Conservation (phyloP, 2,113 vertebrate genomes). For the Glaucidium brasilianum region DNA sequence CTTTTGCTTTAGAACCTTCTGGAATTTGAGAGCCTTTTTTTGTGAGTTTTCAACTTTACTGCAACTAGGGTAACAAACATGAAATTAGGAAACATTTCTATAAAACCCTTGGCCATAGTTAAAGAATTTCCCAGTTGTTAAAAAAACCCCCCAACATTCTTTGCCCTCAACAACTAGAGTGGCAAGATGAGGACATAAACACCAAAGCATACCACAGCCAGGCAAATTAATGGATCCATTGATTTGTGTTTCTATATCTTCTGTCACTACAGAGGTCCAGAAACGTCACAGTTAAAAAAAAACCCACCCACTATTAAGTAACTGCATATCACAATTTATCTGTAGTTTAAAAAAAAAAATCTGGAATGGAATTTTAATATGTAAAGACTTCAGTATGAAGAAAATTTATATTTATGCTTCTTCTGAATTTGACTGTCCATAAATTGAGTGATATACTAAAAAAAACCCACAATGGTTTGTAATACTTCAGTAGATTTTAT, state of each 20-base stretch:
- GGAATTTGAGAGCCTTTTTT: not conserved
- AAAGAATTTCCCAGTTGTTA: not conserved
- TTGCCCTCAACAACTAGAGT: not conserved
- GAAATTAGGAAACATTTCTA: not conserved
- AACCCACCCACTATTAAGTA: not conserved
- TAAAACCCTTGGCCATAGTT: not conserved
- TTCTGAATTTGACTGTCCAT: not conserved
- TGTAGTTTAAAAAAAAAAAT: not conserved
- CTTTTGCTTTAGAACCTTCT: not conserved
- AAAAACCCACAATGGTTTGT: not conserved
- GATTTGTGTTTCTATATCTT: not conserved
- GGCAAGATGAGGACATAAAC: not conserved
- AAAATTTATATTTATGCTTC: not conserved
- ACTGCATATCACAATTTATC: not conserved
- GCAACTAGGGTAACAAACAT: not conserved
- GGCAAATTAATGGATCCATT: not conserved
- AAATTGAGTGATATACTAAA: not conserved
- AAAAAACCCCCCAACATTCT: not conserved
- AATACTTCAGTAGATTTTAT: not conserved
- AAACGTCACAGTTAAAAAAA: not conserved
- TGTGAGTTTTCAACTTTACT: not conserved
- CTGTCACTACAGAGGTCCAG: not conserved
- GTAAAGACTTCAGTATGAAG: not conserved
- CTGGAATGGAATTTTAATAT: not conserved
- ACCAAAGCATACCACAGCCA: not conserved